Conservation (phyloP, 1,140 invertebrate species). For the Brachionus asplanchnoidis region DNA sequence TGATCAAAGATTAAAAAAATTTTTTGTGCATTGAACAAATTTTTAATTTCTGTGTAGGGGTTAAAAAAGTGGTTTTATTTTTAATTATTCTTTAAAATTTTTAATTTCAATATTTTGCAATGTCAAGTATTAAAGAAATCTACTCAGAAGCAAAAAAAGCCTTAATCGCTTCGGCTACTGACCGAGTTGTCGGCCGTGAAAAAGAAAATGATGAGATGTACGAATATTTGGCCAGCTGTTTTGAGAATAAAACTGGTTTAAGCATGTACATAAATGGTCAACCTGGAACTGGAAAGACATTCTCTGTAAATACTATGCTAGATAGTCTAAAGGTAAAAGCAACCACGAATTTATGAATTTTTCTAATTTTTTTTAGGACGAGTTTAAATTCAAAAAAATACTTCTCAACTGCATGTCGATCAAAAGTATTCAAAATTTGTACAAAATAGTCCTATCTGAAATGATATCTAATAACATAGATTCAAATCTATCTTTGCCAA, state of each 20-base stretch:
- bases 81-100: background rate
- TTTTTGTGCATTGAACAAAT: background rate
- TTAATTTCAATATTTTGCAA: background rate
- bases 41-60: background rate
- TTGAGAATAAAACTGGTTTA: conserved; percentile 66
- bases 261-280: conserved; percentile 88
- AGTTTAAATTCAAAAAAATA: conserved; percentile 45
- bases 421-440: conserved; percentile 42
- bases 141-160: conserved; percentile 59
- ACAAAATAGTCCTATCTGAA: conserved; percentile 20
- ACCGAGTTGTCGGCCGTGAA: conserved; percentile 70
- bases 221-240: conserved; percentile 66
- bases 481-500: background rate
- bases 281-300: conserved; percentile 93
- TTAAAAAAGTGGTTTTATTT: background rate
- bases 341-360: background rate
- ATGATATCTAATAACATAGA: conserved; percentile 5
- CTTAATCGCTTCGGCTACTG: conserved; percentile 67
- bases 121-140: conserved; percentile 4
- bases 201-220: conserved; percentile 67
- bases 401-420: conserved; percentile 44
- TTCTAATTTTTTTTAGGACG: conserved; percentile 55
- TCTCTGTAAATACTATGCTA: conserved; percentile 71
- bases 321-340: conserved; percentile 51
- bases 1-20: no score